Percentiles rank a stretch among this genome's conserved stretches.
Conservation (phyloP, 2,888 invertebrate genomes). For the Cancer borealis region DNA sequence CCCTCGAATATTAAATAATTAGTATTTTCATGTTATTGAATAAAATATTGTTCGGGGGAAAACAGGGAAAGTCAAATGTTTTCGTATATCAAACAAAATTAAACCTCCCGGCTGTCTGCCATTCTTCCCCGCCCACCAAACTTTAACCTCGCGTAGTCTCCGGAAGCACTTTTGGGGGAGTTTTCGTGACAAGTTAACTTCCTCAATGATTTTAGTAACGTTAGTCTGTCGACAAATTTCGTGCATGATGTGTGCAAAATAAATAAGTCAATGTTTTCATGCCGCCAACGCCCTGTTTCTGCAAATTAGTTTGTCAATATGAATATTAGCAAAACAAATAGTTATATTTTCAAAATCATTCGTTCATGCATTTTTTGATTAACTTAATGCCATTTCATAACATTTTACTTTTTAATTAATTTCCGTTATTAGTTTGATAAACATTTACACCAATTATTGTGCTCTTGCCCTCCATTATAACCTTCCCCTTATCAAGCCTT, state of each 20-base stretch:
- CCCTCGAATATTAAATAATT: conserved; percentile 4
- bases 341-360: conserved; percentile 2
- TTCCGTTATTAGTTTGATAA: neutral
- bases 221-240: neutral
- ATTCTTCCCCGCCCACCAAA: neutral
- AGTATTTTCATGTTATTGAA: neutral
- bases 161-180: neutral
- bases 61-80: neutral
- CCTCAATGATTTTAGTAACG: neutral
- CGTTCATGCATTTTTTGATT: neutral
- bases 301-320: neutral
- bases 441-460: neutral
- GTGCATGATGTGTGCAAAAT: neutral
- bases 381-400: neutral
- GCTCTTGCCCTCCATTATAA: neutral
- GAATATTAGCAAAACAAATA: conserved; percentile 11
- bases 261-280: neutral
- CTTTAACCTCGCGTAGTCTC: neutral
- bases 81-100: conserved; percentile 20
- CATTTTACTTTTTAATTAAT: conserved; percentile 20
- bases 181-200: neutral
- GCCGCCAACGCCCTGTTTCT: neutral
- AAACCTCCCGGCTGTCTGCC: conserved; percentile 1
- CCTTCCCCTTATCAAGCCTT: too few relatives aligned
- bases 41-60: neutral